These are phyloP conservation scores for Pseudorhiza aurosa DNA, from an alignment of 30 jellyfish, hydroid and myxozoan genomes.

Conservation along the genomic window DNA sequence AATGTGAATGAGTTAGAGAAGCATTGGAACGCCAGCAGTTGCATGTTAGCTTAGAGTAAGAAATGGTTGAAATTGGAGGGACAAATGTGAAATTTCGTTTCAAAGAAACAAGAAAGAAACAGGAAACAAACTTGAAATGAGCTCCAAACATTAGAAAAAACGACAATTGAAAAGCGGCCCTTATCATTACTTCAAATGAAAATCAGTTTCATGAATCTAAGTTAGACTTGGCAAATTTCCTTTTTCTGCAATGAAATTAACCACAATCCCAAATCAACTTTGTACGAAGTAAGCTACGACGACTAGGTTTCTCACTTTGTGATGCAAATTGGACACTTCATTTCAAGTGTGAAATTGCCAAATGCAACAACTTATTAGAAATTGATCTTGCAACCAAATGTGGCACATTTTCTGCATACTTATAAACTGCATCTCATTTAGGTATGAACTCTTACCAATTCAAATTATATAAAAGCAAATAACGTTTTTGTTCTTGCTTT, in stretches of 20 bases:
- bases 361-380: too few species aligned
- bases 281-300: too few species aligned
- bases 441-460: too few species aligned
- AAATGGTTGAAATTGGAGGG: neutral
- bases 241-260: neutral
- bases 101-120: neutral
- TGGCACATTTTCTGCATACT: too few species aligned
- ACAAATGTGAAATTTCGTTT: neutral
- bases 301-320: too few species aligned
- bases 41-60: neutral
- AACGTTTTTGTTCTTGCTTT: too few species aligned
- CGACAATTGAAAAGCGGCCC: constrained; percentile 4
- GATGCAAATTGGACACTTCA: too few species aligned
- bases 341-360: too few species aligned
- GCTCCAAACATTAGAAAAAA: neutral
- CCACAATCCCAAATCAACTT: neutral
- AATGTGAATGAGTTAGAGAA: too few species aligned
- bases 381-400: too few species aligned
- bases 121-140: neutral
- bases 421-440: too few species aligned
- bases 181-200: neutral
- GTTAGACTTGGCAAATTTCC: neutral
- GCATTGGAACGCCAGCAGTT: constrained; percentile 22
- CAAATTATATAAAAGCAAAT: too few species aligned
- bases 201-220: neutral